phyloP scores from a whole-genome alignment of 2,113 vertebrate genomes.

The Eclectus roratus region DNA sequence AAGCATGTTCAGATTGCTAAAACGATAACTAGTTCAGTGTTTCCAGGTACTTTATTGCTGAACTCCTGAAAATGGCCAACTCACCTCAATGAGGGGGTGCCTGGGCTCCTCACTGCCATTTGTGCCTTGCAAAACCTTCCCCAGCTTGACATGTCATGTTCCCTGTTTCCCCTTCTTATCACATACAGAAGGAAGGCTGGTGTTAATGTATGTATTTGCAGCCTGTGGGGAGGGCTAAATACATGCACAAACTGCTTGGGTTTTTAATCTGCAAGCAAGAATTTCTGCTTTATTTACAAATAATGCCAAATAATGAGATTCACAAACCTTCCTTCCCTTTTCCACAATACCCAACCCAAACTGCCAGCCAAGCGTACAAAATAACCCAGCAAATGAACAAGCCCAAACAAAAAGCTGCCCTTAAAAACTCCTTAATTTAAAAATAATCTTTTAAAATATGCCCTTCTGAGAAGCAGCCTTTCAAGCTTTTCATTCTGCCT shows the following conservation, averaged over 20 bases:
- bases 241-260: neutral
- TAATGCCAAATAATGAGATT: neutral
- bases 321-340: neutral
- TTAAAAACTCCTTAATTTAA: slow-evolving; percentile 7
- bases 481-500: slow-evolving; percentile 30
- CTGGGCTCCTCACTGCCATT: neutral
- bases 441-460: neutral
- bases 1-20: neutral
- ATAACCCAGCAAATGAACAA: neutral
- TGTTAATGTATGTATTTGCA: neutral
- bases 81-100: neutral
- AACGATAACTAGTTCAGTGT: neutral
- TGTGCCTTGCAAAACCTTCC: neutral
- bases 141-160: neutral
- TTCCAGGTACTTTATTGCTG: neutral
- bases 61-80: neutral
- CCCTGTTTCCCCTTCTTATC: neutral
- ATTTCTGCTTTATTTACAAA: neutral
- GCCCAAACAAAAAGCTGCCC: neutral
- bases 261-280: neutral
- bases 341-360: neutral
- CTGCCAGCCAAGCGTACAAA: neutral
- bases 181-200: neutral
- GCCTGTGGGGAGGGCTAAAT: neutral
- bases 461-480: neutral